Base-by-base conservation (phyloP, 2,888 invertebrate genomes). In the Eueremaeus valkanovi region DNA sequence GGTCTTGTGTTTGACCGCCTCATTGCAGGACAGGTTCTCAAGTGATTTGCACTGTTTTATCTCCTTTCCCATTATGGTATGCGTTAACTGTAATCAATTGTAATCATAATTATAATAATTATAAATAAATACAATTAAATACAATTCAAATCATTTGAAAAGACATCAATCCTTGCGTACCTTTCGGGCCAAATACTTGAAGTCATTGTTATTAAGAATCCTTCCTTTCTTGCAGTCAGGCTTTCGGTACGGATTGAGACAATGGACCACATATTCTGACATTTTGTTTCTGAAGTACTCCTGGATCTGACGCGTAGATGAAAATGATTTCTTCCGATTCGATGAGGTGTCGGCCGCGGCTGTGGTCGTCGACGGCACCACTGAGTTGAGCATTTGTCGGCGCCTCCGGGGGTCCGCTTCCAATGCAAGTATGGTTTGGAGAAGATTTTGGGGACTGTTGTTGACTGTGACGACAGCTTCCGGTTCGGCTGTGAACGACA, bases 31-130 rank as follows among this genome's bases (percentile, higher is more conserved):
- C 72, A 95, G 85, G 81, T 93, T 92, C 78, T 93, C 92, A 2
- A 92, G 90, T 61, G 89, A 90, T 78, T 90, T 89, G 82, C 94
- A 92, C 83, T 95, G 93, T 83, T 94, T 95, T 83, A 95, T 84
- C 85, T 97, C 95, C 84, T 97, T 97, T 76, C 93, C 88, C 89
- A 95, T 91, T 77, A 97, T 93, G 83, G 94, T 93, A 85, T 95
- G 95, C 0, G 95, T 96, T 77, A 97, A 85, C 95, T 96, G 86
- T 73, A 86, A 85, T 76, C 78, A 36, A 36, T 36, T 36, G 36
- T 36, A 8, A 36, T 5, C 6, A 36, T 8, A 36, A n/a, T n/a
- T n/a, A n/a, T n/a, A n/a, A n/a, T n/a, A 79, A 79, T 79, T 78
- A 76, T 75, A 45, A 78, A 75, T 51, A 49, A 45, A 73, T 21